Evolutionary conservation across 1,140 invertebrate genomes (phyloP).

Genomic region (Drosophila pectinifera): DNA sequence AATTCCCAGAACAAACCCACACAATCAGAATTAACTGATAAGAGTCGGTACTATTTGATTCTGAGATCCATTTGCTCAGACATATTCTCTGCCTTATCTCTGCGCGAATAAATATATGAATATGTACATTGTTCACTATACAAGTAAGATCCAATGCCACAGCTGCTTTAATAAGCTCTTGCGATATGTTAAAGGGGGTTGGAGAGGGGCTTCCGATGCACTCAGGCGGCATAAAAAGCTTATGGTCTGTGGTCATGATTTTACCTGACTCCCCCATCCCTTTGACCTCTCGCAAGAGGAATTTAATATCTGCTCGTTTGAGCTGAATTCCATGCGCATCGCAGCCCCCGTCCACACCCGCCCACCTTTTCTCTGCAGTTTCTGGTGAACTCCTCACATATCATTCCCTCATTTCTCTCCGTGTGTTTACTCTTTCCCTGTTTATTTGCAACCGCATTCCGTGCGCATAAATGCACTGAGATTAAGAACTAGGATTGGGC

Average conservation of each 20-base stretch:
- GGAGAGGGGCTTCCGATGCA: constrained; percentile 30
- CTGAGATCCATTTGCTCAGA: not conserved
- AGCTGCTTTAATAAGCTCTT: constrained; percentile 44
- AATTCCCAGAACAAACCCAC: constrained; percentile 21
- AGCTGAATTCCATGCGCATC: constrained; percentile 10
- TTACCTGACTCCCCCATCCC: constrained; percentile 19
- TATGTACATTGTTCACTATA: not conserved
- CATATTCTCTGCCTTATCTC: constrained; percentile 18
- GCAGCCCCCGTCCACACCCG: not conserved
- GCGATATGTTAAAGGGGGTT: not conserved
- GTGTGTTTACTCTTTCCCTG: constrained; percentile 29
- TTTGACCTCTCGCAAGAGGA: constrained; percentile 31
- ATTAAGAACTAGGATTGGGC: constrained; percentile 9
- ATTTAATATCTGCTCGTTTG: constrained; percentile 45
- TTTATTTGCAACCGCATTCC: constrained; percentile 45
- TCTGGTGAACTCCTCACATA: constrained; percentile 5
- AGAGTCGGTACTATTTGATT: too few species aligned
- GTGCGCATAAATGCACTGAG: constrained; percentile 31
- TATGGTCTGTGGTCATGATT: constrained; percentile 46
- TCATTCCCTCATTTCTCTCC: constrained; percentile 22
- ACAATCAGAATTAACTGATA: too few species aligned
- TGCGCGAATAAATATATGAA: not conserved
- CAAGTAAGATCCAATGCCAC: constrained; percentile 26
- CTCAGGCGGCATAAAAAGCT: constrained; percentile 57
- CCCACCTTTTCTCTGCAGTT: constrained; percentile 8